Evolutionary conservation across 1,140 invertebrate genomes (phyloP).

Genomic region (Cheumatopsyche charites): DNA sequence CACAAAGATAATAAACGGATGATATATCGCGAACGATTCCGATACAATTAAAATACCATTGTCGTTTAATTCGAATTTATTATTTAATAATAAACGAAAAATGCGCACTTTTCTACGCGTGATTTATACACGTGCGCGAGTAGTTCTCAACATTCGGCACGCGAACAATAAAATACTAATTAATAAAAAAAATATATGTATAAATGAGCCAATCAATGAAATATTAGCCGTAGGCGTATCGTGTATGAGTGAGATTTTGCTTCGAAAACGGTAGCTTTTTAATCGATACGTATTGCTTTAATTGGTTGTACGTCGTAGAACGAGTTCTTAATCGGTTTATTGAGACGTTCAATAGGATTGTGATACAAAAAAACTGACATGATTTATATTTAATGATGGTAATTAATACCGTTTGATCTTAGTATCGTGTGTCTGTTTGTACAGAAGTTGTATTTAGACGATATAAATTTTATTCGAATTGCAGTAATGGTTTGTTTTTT

Average conservation of each 20-base stretch:
- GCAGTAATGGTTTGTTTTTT: too few species aligned
- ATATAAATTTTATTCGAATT: too few species aligned
- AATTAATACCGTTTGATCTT: too few species aligned
- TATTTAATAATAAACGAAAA: not conserved
- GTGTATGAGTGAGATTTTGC: not conserved
- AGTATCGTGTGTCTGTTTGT: too few species aligned
- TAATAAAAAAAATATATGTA: too few species aligned
- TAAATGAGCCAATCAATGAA: not conserved
- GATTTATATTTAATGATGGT: too few species aligned
- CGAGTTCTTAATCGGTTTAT: not conserved
- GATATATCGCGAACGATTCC: not conserved
- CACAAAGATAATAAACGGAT: not conserved
- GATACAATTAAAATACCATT: constrained; percentile 1
- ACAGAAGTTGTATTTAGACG: too few species aligned
- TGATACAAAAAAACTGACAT: too few species aligned
- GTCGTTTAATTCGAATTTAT: not conserved
- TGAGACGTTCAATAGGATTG: too few species aligned
- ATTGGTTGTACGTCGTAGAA: not conserved
- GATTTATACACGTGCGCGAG: not conserved
- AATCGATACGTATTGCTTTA: constrained; percentile 13
- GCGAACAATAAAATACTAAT: not conserved
- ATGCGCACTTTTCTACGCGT: not conserved
- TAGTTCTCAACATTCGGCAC: not conserved
- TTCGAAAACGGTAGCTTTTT: constrained; percentile 1
- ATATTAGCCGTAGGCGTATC: not conserved